Base-by-base conservation (phyloP, 2,797 vertebrate species). In the Alauda arvensis region DNA sequence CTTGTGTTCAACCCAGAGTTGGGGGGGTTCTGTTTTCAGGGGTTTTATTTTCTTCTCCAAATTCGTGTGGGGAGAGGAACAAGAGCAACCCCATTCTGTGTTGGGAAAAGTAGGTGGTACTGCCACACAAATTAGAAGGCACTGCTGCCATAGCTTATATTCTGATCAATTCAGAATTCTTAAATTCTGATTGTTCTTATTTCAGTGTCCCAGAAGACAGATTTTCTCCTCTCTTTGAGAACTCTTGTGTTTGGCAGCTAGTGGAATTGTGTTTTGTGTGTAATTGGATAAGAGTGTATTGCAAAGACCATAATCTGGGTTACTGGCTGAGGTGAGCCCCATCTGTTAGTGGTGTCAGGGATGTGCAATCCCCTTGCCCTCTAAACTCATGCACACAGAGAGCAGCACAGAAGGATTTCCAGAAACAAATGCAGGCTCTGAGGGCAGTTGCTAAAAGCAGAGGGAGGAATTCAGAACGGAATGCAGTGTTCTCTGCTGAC, bases 401-500 rank as follows among this genome's bases (percentile, higher is more conserved):
- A 81, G 29, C 48, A 87, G 42, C 82, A 51, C 18, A 75, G 68
- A 29, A 77, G 55, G 66, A 56, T 63, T 89, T 66, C 60, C 52
- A 83, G 77, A 39, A 80, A 40, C 26, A 46, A 93, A 7, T 56
- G 55, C 28, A 45, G 43, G 18, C 39, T 74, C 33, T 62, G 69
- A 78, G 90, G 57, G 77, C 49, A 84, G n/a, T 40, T 88, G 42
- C 61, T 88, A 53, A 81, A 89, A 79, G 53, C 53, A 74, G 69
- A 56, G 66, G 34, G 25, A 63, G 49, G 75, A 78, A 76, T 77
- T 72, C 9, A 12, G 61, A 66, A 49, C 10, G 33, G 40, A 71
- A 23, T 3, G 4, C n/a, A 20, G 0, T 31, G 29, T 33, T 87
- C 42, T 71, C 67, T 66, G 53, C 34, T 81, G 60, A 19, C 39